Evolutionary conservation across 1,140 invertebrate genomes (phyloP), one percentile per base, ranked within the genome.

Genomic region (Charaxes varanes): DNA sequence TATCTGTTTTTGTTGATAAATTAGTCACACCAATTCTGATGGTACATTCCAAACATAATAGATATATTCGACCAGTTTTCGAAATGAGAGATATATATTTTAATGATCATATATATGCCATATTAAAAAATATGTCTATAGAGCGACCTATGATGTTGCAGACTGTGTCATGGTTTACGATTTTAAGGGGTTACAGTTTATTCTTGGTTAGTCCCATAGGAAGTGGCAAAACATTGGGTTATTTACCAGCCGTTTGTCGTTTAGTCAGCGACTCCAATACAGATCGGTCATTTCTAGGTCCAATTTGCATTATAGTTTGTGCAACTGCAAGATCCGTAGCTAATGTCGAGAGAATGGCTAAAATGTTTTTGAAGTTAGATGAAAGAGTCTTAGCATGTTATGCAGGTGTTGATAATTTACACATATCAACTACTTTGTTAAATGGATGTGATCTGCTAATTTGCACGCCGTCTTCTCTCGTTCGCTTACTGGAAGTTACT

Each of bases 211-310:
- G 78, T 41, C 68, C 78, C 2, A 37, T 56, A 7, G 48, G 55
- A 8, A 77, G 85, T 40, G 86, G 86, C 1, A 87, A 87, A 55
- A 86, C 86, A 6, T 55, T 87, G 38, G 81, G 82, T 0, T 87
- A 87, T 62, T 43, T 86, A 7, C 85, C 85, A 1, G 70, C 82
- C 3, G 54, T 87, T 1, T 81, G 76, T 42, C 58, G 76, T 2
- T 61, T 85, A 45, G 37, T 85, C 6, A 54, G 51, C 14, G 80
- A 86, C 51, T 60, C 47, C 33, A 41, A 55, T n/a, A n/a, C n/a
- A n/a, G n/a, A 26, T 24, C 33, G 0, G 35, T 27, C 6, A 18
- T 22, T 7, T 4, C 0, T 48, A 10, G 70, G 70, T 19, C 74
- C 77, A 0, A 58, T 46, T 22, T 53, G 59, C 19, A 72, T 83